A percentile compares a stretch with the other conserved stretches of the same genome.
Evolutionary conservation across 2,797 vertebrate genomes (phyloP).

Genomic region (Tolypeutes matacus): DNA sequence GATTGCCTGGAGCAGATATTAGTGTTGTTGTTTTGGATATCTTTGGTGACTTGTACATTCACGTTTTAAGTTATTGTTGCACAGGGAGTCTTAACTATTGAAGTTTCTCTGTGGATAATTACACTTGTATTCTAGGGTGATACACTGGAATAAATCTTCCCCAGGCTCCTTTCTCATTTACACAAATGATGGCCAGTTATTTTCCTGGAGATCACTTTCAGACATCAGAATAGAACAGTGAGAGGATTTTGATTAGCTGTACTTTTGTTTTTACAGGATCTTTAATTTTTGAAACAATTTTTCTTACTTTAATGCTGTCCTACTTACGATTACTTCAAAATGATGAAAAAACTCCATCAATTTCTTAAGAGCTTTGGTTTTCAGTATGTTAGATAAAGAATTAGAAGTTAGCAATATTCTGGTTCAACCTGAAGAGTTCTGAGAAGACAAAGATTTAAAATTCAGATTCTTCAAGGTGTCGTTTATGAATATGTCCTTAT

Average conservation of each 20-base stretch:
- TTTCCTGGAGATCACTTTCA: conserved; percentile 31
- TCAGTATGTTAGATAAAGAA: not conserved
- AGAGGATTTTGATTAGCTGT: not conserved
- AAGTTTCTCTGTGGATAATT: conserved; percentile 38
- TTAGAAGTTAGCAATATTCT: not conserved
- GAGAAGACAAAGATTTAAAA: not conserved
- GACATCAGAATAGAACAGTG: not conserved
- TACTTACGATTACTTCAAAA: conserved; percentile 17
- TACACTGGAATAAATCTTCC: not conserved
- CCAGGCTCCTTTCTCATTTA: conserved; percentile 45
- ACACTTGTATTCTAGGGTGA: not conserved
- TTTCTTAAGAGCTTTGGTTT: not conserved
- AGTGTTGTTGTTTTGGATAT: conserved; percentile 25
- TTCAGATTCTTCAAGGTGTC: not conserved
- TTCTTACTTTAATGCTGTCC: not conserved
- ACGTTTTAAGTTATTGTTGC: conserved; percentile 13
- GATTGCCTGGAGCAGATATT: conserved; percentile 49
- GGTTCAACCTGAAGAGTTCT: not conserved
- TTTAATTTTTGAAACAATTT: not conserved
- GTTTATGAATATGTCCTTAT: not conserved
- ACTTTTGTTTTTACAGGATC: not conserved
- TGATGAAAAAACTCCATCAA: not conserved
- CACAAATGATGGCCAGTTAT: conserved; percentile 36
- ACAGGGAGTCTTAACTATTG: not conserved
- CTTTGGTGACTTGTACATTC: conserved; percentile 21